Evolutionary conservation across 2,888 invertebrate species (phyloP), one percentile per base, ranked within the genome.

Genomic region (Thymelicus lineola): DNA sequence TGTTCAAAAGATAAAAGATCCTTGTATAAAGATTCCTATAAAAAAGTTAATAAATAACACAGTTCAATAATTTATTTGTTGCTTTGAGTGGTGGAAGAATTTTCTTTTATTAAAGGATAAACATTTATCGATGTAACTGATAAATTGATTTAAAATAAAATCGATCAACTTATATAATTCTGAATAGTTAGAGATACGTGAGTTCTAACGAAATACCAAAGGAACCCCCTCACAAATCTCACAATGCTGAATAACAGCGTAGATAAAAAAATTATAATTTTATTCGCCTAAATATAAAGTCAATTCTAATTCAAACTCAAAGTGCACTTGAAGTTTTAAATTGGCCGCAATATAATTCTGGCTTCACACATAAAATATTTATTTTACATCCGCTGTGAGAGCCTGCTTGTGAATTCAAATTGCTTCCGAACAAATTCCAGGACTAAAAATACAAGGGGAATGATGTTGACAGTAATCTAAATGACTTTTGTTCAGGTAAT

Each of bases 331-430:
- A 50, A 53, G 53, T 53, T 53, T 53, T 53, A 53, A 53, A 53
- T 28, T 20, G 53, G 53, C 20, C 53, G 53, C 53, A 53, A 28
- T 53, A 53, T 17, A 62, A 62, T 48, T 61, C 36, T 28, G 62
- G 28, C 48, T n/a, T 45, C 58, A 36, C 58, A 46, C 45, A 65
- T 65, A 65, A 65, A 65, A 65, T 57, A 46, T 65, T 57, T 58
- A 57, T 58, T 57, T 57, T 57, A 65, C 57, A 35, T 48, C 62
- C 62, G 17, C 50, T 50, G 63, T 14, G 59, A 42, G 36, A 15
- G 17, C 36, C 35, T 59, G 58, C 14, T 66, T 66, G 58, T 59
- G 48, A 66, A 66, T 66, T 46, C 66, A 59, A 66, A 66, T 66
- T 66, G 58, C 53, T 53, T 65, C 17, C 36, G 58, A 59, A 17